Conservation (phyloP, 2,797 vertebrate species). For the Loriculus beryllinus region DNA sequence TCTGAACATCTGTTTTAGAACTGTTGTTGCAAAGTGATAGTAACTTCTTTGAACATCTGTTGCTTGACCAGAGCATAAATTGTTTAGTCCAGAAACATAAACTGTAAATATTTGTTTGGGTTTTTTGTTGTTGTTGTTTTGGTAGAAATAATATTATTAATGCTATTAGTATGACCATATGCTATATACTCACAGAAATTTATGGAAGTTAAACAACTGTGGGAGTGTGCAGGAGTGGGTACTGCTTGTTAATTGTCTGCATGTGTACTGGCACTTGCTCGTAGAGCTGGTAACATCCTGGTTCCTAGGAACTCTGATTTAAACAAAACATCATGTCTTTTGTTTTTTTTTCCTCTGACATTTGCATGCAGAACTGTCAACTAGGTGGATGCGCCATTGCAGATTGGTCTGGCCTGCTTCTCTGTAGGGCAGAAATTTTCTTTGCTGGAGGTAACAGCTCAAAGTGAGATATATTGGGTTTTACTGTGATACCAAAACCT, state of each 20-base stretch:
- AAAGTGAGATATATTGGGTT: background rate
- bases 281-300: background rate
- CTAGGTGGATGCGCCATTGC: background rate
- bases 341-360: background rate
- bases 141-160: background rate
- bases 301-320: background rate
- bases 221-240: background rate
- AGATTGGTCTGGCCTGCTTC: background rate
- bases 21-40: background rate
- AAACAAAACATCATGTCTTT: background rate
- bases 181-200: background rate
- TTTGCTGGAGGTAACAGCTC: background rate
- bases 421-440: background rate
- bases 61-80: conserved; percentile 4
- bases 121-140: too few relatives aligned
- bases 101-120: background rate
- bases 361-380: background rate
- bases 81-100: background rate
- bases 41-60: background rate
- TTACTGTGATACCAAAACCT: background rate
- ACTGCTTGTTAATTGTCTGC: background rate
- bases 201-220: background rate
- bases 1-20: background rate
- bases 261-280: background rate
- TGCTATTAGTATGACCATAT: background rate